Evolutionary conservation across 2,888 invertebrate species (phyloP).

Genomic region (Philereme vetulata): DNA sequence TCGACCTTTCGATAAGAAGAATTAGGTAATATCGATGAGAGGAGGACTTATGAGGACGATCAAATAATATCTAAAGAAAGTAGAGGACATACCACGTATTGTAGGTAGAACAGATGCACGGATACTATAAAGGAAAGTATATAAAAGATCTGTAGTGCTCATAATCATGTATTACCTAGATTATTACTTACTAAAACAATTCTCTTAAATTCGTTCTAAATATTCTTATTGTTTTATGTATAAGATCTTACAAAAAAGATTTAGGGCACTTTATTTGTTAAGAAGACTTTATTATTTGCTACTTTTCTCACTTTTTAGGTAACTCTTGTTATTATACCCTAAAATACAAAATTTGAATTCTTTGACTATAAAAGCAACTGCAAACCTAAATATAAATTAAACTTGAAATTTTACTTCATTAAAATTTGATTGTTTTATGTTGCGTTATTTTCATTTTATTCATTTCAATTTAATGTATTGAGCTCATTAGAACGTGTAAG

Average conservation of each 20-base stretch:
- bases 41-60: constrained; percentile 1
- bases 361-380: too few relatives aligned
- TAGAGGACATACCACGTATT: constrained; percentile 30
- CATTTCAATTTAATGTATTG: constrained; percentile 14
- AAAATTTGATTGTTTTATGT: neutral
- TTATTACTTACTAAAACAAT: neutral
- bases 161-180: constrained; percentile 13
- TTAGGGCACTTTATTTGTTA: too few relatives aligned
- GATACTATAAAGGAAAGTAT: constrained; percentile 29
- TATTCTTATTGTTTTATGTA: too few relatives aligned
- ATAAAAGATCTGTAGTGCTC: constrained; percentile 27
- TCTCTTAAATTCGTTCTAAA: too few relatives aligned
- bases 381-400: too few relatives aligned
- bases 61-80: constrained; percentile 22
- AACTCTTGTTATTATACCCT: too few relatives aligned
- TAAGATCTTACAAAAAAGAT: too few relatives aligned
- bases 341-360: too few relatives aligned
- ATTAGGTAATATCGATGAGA: constrained; percentile 2
- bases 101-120: constrained; percentile 27
- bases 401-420: neutral
- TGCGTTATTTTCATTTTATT: neutral
- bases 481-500: constrained; percentile 34
- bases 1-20: constrained; percentile 1
- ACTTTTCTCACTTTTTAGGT: too few relatives aligned
- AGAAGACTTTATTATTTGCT: too few relatives aligned